A percentile compares a stretch with the other conserved stretches of the same genome.
Evolutionary conservation across 2,888 invertebrate species (phyloP).

Genomic region (Xanthorhoe designata): DNA sequence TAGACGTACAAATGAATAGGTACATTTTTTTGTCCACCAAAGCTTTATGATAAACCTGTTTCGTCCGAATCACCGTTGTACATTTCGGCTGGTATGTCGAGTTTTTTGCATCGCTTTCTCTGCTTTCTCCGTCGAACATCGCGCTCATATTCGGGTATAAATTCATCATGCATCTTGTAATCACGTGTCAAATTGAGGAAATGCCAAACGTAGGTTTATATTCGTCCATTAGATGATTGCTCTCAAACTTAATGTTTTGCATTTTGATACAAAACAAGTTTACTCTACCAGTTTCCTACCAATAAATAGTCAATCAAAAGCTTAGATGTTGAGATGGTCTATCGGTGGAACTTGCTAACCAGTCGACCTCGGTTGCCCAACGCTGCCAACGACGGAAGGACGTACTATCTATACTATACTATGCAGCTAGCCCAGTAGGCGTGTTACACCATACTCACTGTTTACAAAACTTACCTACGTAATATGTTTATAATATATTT

Average conservation of each 20-base stretch:
- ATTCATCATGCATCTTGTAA: slow-evolving; percentile 41
- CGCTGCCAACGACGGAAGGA: slow-evolving; percentile 54
- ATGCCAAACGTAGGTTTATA: too few species aligned
- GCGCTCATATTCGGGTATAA: slow-evolving; percentile 36
- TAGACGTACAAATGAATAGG: not conserved
- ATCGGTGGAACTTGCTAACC: slow-evolving; percentile 34
- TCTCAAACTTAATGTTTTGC: too few species aligned
- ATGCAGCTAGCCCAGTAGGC: not conserved
- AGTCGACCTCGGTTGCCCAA: slow-evolving; percentile 52
- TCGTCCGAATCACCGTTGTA: slow-evolving; percentile 49
- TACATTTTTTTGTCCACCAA: not conserved
- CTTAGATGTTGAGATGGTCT: slow-evolving; percentile 42
- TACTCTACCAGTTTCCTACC: not conserved
- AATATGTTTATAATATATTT: not conserved
- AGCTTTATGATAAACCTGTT: slow-evolving; percentile 40
- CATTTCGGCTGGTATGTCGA: slow-evolving; percentile 51
- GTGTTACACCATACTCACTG: slow-evolving; percentile 34
- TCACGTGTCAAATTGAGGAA: slow-evolving; percentile 10
- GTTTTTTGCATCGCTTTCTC: slow-evolving; percentile 66
- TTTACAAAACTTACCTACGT: slow-evolving; percentile 9
- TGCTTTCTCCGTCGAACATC: slow-evolving; percentile 60
- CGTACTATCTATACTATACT: slow-evolving; percentile 38
- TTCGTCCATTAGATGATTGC: too few species aligned
- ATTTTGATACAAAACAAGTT: too few species aligned
- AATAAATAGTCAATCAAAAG: slow-evolving; percentile 35